phyloP scores from a whole-genome alignment of 1,140 invertebrate species.

The Cyrtorhinus lividipennis region DNA sequence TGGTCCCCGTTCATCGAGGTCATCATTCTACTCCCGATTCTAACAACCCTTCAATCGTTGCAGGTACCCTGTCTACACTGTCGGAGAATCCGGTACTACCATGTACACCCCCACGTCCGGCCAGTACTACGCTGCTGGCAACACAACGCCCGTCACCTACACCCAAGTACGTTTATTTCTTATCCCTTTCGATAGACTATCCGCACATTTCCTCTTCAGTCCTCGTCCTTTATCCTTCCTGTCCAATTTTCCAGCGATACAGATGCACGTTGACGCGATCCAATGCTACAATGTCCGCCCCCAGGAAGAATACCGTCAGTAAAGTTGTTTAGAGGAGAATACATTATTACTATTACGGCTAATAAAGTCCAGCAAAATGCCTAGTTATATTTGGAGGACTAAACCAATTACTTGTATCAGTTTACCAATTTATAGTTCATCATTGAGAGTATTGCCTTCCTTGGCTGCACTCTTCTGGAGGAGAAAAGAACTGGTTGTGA shows the following conservation, averaged over 20 bases:
- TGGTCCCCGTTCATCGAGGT: too few relatives aligned
- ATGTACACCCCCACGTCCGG: conserved; percentile 52
- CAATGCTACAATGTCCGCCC: not conserved
- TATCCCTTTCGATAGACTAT: not conserved
- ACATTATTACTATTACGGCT: too few relatives aligned
- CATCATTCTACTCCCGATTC: too few relatives aligned
- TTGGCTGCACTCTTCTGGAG: too few relatives aligned
- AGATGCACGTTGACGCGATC: not conserved
- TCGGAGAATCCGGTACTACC: conserved; percentile 48
- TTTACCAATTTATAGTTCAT: too few relatives aligned
- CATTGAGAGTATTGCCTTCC: too few relatives aligned
- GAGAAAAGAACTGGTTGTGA: too few relatives aligned
- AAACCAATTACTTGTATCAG: too few relatives aligned
- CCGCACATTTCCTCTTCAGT: not conserved
- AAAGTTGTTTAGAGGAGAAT: not conserved
- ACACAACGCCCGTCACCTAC: conserved; percentile 34
- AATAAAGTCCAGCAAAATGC: too few relatives aligned
- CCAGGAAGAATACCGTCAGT: not conserved
- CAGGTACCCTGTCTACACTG: conserved; percentile 65
- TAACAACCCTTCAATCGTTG: too few relatives aligned
- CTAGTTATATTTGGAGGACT: too few relatives aligned
- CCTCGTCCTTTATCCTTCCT: not conserved
- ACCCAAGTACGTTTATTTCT: conserved; percentile 31
- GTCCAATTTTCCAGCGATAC: not conserved
- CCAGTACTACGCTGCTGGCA: conserved; percentile 30